A percentile compares a stretch with the other conserved stretches of the same genome.
Evolutionary conservation across 2,888 invertebrate genomes (phyloP).

Genomic region (Lasioglossum marginatum): DNA sequence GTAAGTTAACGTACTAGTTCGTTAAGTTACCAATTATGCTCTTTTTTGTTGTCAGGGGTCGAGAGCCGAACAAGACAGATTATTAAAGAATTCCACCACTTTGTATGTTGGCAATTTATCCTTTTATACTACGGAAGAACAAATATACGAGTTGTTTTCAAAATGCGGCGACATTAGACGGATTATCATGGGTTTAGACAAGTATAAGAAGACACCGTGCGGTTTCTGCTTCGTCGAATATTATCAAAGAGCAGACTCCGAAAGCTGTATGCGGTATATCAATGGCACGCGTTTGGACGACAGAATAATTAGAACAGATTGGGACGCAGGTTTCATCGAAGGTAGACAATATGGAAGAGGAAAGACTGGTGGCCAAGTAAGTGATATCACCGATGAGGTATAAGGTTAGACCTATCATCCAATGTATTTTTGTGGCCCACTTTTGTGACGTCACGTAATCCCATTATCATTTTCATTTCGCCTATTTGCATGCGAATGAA

Average conservation of each 20-base stretch:
- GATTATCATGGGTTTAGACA: slow-evolving; percentile 99
- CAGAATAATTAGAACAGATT: slow-evolving; percentile 98
- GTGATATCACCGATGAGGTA: not conserved
- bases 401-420: no score
- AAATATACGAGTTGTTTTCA: slow-evolving; percentile 98
- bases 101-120: slow-evolving; percentile 99
- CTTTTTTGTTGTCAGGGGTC: slow-evolving; percentile 88
- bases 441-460: no score
- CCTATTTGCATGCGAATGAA: no score
- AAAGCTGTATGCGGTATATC: slow-evolving; percentile 94
- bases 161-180: slow-evolving; percentile 97
- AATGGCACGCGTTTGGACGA: slow-evolving; percentile 99
- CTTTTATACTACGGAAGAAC: slow-evolving; percentile 99
- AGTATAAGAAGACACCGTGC: slow-evolving; percentile 99
- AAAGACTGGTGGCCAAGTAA: slow-evolving; percentile 98
- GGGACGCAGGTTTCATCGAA: slow-evolving; percentile 99
- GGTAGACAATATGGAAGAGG: slow-evolving; percentile 99
- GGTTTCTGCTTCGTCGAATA: slow-evolving; percentile 99
- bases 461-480: no score
- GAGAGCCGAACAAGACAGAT: slow-evolving; percentile 93
- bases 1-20: not conserved
- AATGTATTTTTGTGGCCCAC: no score
- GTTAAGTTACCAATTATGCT: not conserved
- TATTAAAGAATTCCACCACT: slow-evolving; percentile 91
- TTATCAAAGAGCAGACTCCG: slow-evolving; percentile 90